Evolutionary conservation across 1,140 invertebrate species (phyloP).

Genomic region (Drosophila suzukii): DNA sequence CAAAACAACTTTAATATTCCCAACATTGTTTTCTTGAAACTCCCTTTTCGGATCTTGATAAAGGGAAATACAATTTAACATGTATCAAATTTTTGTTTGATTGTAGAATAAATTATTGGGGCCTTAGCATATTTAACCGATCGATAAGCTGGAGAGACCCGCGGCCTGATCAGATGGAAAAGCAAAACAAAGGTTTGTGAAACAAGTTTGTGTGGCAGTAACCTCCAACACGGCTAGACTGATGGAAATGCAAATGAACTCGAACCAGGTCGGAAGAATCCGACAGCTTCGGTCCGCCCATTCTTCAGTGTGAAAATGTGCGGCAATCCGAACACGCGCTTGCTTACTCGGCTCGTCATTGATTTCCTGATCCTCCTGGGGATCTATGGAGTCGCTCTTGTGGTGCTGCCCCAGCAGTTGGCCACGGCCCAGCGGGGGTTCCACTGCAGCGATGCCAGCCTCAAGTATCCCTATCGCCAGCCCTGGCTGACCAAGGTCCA

Average conservation of each 20-base stretch:
- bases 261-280: slow-evolving; percentile 28
- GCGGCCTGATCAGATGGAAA: slow-evolving; percentile 16
- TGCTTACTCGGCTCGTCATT: slow-evolving; percentile 73
- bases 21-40: no score
- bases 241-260: slow-evolving; percentile 66
- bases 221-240: slow-evolving; percentile 13
- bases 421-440: slow-evolving; percentile 62
- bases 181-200: slow-evolving; percentile 49
- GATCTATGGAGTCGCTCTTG: slow-evolving; percentile 63
- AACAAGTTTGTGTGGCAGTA: slow-evolving; percentile 61
- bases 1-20: no score
- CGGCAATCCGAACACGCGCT: slow-evolving; percentile 78
- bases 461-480: slow-evolving; percentile 69
- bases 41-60: no score
- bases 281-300: slow-evolving; percentile 2
- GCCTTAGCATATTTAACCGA: slow-evolving; percentile 67
- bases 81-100: not conserved
- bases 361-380: slow-evolving; percentile 70
- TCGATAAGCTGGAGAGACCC: slow-evolving; percentile 32
- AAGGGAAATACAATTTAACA: not conserved
- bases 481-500: slow-evolving; percentile 71
- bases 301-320: slow-evolving; percentile 71
- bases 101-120: slow-evolving; percentile 62
- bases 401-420: slow-evolving; percentile 69
- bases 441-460: slow-evolving; percentile 65